Conservation (phyloP, 1,140 invertebrate genomes). For the Zaprionus lachaisei region DNA sequence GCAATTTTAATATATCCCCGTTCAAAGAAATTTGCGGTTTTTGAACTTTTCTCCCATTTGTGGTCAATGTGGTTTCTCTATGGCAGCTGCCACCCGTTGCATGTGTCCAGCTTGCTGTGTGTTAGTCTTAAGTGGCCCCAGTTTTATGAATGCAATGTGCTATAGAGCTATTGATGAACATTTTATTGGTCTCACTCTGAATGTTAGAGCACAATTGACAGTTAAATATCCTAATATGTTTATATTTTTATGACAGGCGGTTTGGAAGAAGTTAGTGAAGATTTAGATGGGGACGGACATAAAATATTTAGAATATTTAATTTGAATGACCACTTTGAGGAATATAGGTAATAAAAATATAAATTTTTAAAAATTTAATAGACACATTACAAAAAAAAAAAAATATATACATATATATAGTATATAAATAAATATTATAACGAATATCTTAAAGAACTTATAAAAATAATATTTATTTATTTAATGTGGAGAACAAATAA, state of each 20-base stretch:
- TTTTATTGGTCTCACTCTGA: constrained; percentile 33
- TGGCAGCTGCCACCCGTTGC: constrained; percentile 10
- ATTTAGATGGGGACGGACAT: too few relatives aligned
- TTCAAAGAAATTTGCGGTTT: constrained; percentile 45
- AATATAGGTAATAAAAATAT: too few relatives aligned
- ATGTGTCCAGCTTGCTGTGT: constrained; percentile 8
- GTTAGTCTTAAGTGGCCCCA: constrained; percentile 27
- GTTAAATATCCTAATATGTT: constrained; percentile 25
- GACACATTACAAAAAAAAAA: too few relatives aligned
- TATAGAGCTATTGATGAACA: constrained; percentile 7
- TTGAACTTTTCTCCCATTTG: constrained; percentile 47
- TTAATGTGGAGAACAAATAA: too few relatives aligned
- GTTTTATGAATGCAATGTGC: constrained; percentile 23
- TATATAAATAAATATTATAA: too few relatives aligned
- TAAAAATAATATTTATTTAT: too few relatives aligned
- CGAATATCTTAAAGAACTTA: too few relatives aligned
- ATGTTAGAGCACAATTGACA: constrained; percentile 30
- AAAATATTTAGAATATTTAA: too few relatives aligned
- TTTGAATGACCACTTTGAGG: too few relatives aligned
- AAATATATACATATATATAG: too few relatives aligned
- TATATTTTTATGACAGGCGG: constrained; percentile 6
- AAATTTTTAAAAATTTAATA: too few relatives aligned
- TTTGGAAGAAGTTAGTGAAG: not conserved
- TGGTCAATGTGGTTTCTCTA: constrained; percentile 41
- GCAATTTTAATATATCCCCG: constrained; percentile 32